Evolutionary conservation across 1,140 invertebrate genomes (phyloP), one percentile per base, ranked within the genome.

Genomic region (Zaprionus lachaisei): DNA sequence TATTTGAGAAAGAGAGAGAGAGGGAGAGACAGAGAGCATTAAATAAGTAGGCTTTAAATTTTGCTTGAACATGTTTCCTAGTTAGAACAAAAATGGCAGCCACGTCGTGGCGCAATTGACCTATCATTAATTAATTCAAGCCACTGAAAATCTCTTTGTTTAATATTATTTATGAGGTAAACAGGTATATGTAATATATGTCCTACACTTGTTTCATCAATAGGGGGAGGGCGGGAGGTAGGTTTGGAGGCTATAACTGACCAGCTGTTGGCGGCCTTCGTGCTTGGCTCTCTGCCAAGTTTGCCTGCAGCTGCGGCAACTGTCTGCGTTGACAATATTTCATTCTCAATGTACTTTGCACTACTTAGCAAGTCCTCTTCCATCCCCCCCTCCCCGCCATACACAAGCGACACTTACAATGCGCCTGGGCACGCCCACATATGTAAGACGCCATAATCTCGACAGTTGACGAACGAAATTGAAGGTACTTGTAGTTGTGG

Each of bases 281-380:
- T 49, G 62, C 55, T 86, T 86, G 83, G 82, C 79, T 58, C 15
- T 38, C 15, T 22, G 76, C 79, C 82, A 85, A 78, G 74, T 64
- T 41, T 67, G 71, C 34, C 24, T 68, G 44, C 80, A 79, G 68
- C 65, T 85, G 82, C 82, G 68, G 83, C 79, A 82, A 70, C 68
- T 85, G 80, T 83, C 79, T 82, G 44, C 76, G 57, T 74, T 69
- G 76, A 71, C 72, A 85, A 68, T 58, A 85, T 77, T 85, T 82
- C 65, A 70, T 68, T 80, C 60, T 67, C 26, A 63, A 61, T 61
- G 61, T 61, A 66, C 41, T 41, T 64, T 34, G 17, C 54, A 49
- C 24, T 63, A 38, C 62, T 49, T 28, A 62, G 20, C n/a, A 51
- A 34, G 20, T 47, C 7, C 56, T 24, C 22, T 6, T 20, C 41